Conservation (phyloP, 1,140 invertebrate species). For the Euura lappo region DNA sequence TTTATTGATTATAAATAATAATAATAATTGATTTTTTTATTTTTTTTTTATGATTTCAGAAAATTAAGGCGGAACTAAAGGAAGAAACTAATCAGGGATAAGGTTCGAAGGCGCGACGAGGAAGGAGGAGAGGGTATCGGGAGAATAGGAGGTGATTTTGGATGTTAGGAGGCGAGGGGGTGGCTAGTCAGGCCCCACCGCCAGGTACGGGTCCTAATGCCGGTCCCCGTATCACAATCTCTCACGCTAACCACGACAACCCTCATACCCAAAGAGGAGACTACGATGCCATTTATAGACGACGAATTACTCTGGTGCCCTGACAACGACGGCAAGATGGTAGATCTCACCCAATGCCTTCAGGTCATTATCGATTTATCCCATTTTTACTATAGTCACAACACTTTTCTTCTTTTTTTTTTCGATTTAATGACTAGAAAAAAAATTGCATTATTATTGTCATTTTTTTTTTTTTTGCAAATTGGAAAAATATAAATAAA, state of each 20-base stretch:
- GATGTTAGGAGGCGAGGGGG: slow-evolving; percentile 59
- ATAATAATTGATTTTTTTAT: too few species aligned
- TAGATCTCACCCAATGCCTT: slow-evolving; percentile 85
- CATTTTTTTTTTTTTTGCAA: too few species aligned
- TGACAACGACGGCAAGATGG: slow-evolving; percentile 90
- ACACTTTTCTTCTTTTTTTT: slow-evolving; percentile 8
- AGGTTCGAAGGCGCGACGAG: slow-evolving; percentile 19
- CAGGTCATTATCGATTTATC: slow-evolving; percentile 62
- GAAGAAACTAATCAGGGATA: too few species aligned
- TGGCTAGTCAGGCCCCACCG: slow-evolving; percentile 60
- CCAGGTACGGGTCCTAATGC: slow-evolving; percentile 59
- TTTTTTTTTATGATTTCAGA: too few species aligned
- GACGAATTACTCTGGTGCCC: slow-evolving; percentile 91
- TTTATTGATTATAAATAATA: too few species aligned
- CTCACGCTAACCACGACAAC: slow-evolving; percentile 54
- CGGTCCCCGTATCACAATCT: slow-evolving; percentile 60
- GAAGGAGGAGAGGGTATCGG: slow-evolving; percentile 25
- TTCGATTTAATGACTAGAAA: too few species aligned
- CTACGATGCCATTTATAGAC: slow-evolving; percentile 91
- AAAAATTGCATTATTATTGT: too few species aligned
- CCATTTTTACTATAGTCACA: too few species aligned
- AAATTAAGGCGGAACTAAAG: too few species aligned
- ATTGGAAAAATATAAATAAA: too few species aligned
- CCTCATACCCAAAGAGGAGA: slow-evolving; percentile 59
- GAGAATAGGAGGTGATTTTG: slow-evolving; percentile 49